These are phyloP conservation scores for Astropecten irregularis DNA, from an alignment of 53 echinoderm and acorn worm genomes.

Conservation along the genomic window DNA sequence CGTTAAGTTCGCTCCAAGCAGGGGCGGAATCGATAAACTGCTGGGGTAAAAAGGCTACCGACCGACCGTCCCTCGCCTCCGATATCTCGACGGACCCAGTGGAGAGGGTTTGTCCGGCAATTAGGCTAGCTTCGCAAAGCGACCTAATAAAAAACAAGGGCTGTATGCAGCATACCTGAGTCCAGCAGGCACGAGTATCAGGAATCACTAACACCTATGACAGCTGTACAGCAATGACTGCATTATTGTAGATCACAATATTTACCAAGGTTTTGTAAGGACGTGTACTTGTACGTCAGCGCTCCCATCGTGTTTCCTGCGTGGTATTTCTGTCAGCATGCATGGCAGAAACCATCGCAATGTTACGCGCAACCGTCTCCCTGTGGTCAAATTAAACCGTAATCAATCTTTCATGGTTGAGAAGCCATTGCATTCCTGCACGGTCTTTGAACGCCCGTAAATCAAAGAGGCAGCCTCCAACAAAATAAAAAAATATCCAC, in stretches of 20 bases:
- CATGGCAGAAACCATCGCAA: too few relatives aligned
- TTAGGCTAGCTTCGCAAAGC: slow-evolving; percentile 24
- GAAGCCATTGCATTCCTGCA: background rate
- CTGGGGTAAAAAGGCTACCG: background rate
- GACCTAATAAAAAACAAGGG: too few relatives aligned
- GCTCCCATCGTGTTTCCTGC: background rate
- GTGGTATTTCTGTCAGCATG: slow-evolving; percentile 18
- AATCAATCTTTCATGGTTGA: slow-evolving; percentile 18
- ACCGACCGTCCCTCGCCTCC: background rate
- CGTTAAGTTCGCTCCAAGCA: background rate
- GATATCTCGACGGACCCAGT: too few relatives aligned
- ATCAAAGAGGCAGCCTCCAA: too few relatives aligned
- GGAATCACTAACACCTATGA: too few relatives aligned
- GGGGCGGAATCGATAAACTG: slow-evolving; percentile 6
- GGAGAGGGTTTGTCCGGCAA: slow-evolving; percentile 29
- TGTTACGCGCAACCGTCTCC: background rate
- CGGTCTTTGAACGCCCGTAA: background rate
- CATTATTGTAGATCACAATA: too few relatives aligned
- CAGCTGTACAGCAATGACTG: too few relatives aligned
- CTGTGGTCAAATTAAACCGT: slow-evolving; percentile 43
- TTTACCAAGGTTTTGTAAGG: too few relatives aligned
- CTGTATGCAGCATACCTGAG: too few relatives aligned
- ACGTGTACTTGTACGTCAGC: too few relatives aligned
- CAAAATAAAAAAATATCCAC: too few relatives aligned
- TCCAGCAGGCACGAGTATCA: too few relatives aligned